A percentile compares a stretch with the other conserved stretches of the same genome.
Conservation (phyloP, 1,140 invertebrate species). For the Nebria ingens region DNA sequence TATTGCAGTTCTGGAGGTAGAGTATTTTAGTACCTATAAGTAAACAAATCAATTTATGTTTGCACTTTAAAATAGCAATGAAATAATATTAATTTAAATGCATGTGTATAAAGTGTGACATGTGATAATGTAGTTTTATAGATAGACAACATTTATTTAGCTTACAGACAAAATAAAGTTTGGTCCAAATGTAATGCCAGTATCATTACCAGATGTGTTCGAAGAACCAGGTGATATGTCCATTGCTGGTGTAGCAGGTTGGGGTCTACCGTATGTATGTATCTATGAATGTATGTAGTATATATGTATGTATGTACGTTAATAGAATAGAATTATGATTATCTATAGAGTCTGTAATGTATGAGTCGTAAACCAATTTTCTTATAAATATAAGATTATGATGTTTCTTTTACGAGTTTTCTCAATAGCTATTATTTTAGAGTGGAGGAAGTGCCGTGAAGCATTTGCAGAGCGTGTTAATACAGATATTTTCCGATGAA, state of each 20-base stretch:
- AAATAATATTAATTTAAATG: too few species aligned
- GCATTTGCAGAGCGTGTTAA: conserved; percentile 27
- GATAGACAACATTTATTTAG: not conserved
- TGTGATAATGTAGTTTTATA: not conserved
- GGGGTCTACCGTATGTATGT: not conserved
- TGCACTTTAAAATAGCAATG: too few species aligned
- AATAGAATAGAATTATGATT: too few species aligned
- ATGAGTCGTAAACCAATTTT: too few species aligned
- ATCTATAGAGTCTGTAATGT: too few species aligned
- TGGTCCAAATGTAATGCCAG: not conserved
- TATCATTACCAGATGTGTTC: not conserved
- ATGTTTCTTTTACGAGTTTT: too few species aligned
- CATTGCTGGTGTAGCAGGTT: not conserved
- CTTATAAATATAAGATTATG: too few species aligned
- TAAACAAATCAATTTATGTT: too few species aligned
- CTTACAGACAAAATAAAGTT: not conserved
- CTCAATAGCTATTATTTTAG: too few species aligned
- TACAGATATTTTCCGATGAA: conserved; percentile 26
- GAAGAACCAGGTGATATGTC: not conserved
- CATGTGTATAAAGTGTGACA: too few species aligned
- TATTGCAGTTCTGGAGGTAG: conserved; percentile 26
- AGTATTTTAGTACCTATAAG: conserved; percentile 10
- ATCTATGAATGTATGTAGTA: not conserved
- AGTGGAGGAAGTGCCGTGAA: conserved; percentile 27
- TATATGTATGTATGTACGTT: not conserved